Base-by-base conservation (phyloP, 2,888 invertebrate genomes). In the Hydrotaea diabolus region DNA sequence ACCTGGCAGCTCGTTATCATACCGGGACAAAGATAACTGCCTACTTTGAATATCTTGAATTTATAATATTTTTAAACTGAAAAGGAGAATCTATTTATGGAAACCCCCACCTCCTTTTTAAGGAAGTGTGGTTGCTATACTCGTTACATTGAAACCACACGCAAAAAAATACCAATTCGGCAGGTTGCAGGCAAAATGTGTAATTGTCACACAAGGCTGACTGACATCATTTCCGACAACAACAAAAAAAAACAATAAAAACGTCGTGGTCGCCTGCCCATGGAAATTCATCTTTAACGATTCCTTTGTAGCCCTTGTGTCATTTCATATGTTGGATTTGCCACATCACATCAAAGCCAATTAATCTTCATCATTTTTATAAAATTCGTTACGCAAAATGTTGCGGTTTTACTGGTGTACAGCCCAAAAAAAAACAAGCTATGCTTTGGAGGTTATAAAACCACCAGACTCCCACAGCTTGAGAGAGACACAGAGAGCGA, bases 321-420 rank as follows among this genome's bases (percentile, higher is more conserved):
- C 19, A 57, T 9, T 23, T 57, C 31, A 31, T 31, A 31, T 31
- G 31, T 7, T 57, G 9, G 21, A 21, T 57, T 57, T 21, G 9
- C 57, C 57, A 7, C 23, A 19, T 57, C 72, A 36, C 39, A 78
- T 62, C 46, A 55, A 55, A 43, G 2, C 43, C 39, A 79, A 79
- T 79, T 79, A 73, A 79, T 78, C 62, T 64, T 79, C 43, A 59
- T 49, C 59, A 71, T 59, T 43, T 57, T 26, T 55, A 23, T 66
- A 46, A 49, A 62, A 39, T 57, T 73, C 26, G 59, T 26, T 23
- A 17, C 39, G 2, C 46, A 72, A 64, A 69, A 55, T 15, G 36
- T 69, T 21, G 55, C 19, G 46, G 46, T 46, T 69, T 46, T 2
- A 19, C 23, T 5, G 23, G 23, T 23, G 21, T 21, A 21, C 3